Evolutionary conservation across 2,113 vertebrate species (phyloP).

Genomic region (Aleadryas rufinucha): DNA sequence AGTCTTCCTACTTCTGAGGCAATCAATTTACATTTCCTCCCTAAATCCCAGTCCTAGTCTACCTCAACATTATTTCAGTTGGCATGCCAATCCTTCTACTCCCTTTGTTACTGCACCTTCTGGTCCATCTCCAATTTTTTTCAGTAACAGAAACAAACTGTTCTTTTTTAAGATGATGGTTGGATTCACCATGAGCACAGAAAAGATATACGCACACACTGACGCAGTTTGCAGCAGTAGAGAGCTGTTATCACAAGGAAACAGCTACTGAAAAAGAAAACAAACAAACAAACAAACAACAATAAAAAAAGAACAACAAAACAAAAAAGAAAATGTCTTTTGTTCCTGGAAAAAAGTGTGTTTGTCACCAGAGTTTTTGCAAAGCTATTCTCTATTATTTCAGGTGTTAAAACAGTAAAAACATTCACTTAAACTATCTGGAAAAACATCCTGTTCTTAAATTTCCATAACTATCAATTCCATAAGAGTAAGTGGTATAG

Average conservation of each 20-base stretch:
- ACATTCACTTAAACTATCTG: background rate
- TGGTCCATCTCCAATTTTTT: background rate
- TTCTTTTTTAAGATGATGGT: background rate
- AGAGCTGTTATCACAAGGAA: background rate
- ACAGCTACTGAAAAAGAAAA: background rate
- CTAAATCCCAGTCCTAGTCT: background rate
- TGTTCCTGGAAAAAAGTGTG: background rate
- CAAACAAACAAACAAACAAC: too few relatives aligned
- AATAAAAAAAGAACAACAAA: background rate
- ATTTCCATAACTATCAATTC: background rate
- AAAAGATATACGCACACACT: background rate
- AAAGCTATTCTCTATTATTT: background rate
- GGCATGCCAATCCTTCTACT: background rate
- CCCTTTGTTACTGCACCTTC: background rate
- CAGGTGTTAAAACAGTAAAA: background rate
- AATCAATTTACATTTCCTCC: background rate
- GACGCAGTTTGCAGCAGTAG: background rate
- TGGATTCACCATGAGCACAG: background rate
- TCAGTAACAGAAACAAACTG: background rate
- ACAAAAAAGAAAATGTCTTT: background rate
- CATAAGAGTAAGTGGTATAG: background rate
- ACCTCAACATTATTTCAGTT: background rate
- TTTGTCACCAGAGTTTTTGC: background rate
- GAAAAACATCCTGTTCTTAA: background rate
- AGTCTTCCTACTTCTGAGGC: background rate